Evolutionary conservation across 2,888 invertebrate species (phyloP).

Genomic region (Flabesymbios commensalis): DNA sequence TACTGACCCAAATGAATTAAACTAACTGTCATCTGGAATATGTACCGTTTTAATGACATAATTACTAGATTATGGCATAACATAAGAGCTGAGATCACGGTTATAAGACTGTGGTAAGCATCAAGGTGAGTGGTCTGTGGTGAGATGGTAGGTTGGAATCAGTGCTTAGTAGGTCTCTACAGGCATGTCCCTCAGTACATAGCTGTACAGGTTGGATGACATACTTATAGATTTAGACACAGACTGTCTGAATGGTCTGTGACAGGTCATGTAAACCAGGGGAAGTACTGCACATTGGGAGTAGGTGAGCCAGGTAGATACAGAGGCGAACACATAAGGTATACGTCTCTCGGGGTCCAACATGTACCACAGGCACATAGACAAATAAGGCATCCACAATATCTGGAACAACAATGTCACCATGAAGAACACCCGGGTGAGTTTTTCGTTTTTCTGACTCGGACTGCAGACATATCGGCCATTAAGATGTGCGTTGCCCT

Average conservation of each 20-base stretch:
- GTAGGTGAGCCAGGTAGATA: slow-evolving; percentile 47
- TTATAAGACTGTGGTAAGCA: too few relatives aligned
- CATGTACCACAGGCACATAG: slow-evolving; percentile 44
- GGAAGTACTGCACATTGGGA: slow-evolving; percentile 48
- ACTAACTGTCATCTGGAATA: too few relatives aligned
- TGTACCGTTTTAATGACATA: too few relatives aligned
- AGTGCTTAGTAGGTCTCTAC: too few relatives aligned
- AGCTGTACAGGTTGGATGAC: too few relatives aligned
- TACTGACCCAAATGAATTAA: too few relatives aligned
- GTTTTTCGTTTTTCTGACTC: slow-evolving; percentile 41
- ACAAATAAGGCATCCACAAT: slow-evolving; percentile 47
- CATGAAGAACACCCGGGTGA: slow-evolving; percentile 47
- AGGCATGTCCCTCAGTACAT: too few relatives aligned
- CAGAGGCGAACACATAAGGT: slow-evolving; percentile 35
- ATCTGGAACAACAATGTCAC: slow-evolving; percentile 43
- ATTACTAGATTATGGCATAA: too few relatives aligned
- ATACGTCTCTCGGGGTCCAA: slow-evolving; percentile 36
- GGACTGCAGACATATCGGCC: neutral
- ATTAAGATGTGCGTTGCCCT: slow-evolving; percentile 30
- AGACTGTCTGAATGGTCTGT: slow-evolving; percentile 15
- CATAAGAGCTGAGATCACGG: too few relatives aligned
- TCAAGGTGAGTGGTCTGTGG: too few relatives aligned
- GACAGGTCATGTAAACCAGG: slow-evolving; percentile 39
- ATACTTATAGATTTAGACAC: too few relatives aligned
- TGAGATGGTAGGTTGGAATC: too few relatives aligned